These are phyloP conservation scores for Dicycla oo DNA, from an alignment of 2,888 invertebrate species.

Conservation along the genomic window DNA sequence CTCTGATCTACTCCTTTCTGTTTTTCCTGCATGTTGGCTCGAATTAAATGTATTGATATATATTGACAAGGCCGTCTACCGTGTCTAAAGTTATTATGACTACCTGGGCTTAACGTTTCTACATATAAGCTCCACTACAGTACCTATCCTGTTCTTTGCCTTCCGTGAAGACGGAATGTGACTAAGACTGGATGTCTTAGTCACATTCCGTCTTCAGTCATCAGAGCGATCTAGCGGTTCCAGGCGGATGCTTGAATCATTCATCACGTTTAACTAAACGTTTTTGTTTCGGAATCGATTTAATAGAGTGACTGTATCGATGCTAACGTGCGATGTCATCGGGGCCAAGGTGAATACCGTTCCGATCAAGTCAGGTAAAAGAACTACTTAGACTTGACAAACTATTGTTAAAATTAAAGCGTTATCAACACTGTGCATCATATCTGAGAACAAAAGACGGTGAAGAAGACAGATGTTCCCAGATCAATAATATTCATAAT, in stretches of 20 bases:
- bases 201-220: slow-evolving; percentile 11
- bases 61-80: not conserved
- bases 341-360: slow-evolving; percentile 49
- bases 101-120: not conserved
- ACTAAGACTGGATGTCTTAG: too few species aligned
- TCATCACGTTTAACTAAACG: slow-evolving; percentile 1
- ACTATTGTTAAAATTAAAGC: slow-evolving; percentile 1
- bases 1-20: too few species aligned
- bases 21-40: not conserved
- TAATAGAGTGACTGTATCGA: slow-evolving; percentile 25
- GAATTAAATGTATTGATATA: not conserved
- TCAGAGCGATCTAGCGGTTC: not conserved
- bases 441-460: not conserved
- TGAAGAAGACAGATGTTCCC: not conserved
- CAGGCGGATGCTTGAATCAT: slow-evolving; percentile 19
- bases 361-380: slow-evolving; percentile 23
- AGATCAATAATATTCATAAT: not conserved
- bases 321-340: slow-evolving; percentile 33
- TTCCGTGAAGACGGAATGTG: too few species aligned
- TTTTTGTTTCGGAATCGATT: slow-evolving; percentile 33
- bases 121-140: not conserved
- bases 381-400: slow-evolving; percentile 16
- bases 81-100: not conserved
- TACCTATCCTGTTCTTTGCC: too few species aligned
- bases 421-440: not conserved